phyloP scores from a whole-genome alignment of 2,888 invertebrate species.

The Leptarthrus brevirostris region DNA sequence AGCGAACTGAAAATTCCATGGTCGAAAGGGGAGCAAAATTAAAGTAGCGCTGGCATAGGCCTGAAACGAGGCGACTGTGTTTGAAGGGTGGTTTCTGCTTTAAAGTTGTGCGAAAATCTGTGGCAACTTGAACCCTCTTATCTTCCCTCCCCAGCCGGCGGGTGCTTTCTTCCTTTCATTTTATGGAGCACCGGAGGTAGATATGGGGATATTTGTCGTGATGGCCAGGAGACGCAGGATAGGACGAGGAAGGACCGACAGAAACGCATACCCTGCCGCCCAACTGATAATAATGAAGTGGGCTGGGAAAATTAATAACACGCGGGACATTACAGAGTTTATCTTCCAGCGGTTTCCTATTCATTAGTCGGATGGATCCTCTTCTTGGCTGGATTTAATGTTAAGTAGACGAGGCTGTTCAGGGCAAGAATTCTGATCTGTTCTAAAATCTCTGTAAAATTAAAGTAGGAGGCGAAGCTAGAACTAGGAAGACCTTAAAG shows the following conservation, averaged over 20 bases:
- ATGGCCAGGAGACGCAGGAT: neutral
- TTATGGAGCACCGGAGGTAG: neutral
- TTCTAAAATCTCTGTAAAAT: neutral
- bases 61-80: neutral
- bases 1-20: constrained; percentile 17
- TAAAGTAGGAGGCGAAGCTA: neutral
- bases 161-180: neutral
- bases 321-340: constrained; percentile 38
- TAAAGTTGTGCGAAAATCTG: constrained; percentile 44
- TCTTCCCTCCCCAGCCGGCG: neutral
- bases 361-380: constrained; percentile 26
- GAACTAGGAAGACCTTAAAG: neutral
- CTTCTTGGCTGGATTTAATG: neutral
- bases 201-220: neutral
- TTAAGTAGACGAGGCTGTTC: neutral
- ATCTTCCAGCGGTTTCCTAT: constrained; percentile 24
- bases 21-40: constrained; percentile 16
- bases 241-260: neutral
- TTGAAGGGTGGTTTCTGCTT: neutral
- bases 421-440: neutral
- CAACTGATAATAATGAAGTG: constrained; percentile 19
- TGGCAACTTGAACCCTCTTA: constrained; percentile 19
- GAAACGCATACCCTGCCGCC: neutral
- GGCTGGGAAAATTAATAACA: constrained; percentile 40
- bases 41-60: constrained; percentile 28